phyloP scores from a whole-genome alignment of 2,888 invertebrate genomes.

The Folsomia manolachei region DNA sequence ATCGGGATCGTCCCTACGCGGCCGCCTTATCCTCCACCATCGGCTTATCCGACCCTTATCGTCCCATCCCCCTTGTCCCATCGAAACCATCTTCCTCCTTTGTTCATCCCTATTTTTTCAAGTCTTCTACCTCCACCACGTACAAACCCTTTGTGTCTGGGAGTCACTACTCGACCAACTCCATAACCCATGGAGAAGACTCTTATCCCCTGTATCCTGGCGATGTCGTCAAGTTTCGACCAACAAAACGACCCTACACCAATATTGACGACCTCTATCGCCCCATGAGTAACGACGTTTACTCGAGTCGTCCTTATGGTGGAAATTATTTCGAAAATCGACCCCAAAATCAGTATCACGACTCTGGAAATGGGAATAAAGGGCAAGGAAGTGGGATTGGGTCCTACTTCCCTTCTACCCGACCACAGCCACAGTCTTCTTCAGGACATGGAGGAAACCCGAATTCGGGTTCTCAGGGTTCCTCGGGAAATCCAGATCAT shows the following conservation, averaged over 20 bases:
- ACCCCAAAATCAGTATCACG: not conserved
- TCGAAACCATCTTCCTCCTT: constrained; percentile 26
- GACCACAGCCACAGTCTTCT: not conserved
- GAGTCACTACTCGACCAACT: constrained; percentile 17
- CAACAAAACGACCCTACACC: not conserved
- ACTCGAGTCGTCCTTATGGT: constrained; percentile 22
- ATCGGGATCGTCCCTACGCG: constrained; percentile 25
- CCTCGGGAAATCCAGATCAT: not conserved
- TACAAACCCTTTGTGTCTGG: constrained; percentile 39
- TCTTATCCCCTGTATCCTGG: constrained; percentile 48
- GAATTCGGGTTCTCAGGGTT: not conserved
- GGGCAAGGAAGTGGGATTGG: not conserved
- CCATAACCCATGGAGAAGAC: constrained; percentile 27
- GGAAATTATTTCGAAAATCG: constrained; percentile 26
- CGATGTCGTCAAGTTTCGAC: constrained; percentile 43
- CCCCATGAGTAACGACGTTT: constrained; percentile 13
- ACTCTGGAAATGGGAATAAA: not conserved
- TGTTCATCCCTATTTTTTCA: constrained; percentile 43
- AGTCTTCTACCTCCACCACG: constrained; percentile 29
- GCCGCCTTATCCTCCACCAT: constrained; percentile 19
- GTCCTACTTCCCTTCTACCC: not conserved
- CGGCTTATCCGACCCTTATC: constrained; percentile 37
- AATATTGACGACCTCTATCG: not conserved
- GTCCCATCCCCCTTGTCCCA: constrained; percentile 37
- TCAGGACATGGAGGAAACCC: not conserved